phyloP scores from a whole-genome alignment of 2,113 vertebrate genomes.

The Rattus rattus region DNA sequence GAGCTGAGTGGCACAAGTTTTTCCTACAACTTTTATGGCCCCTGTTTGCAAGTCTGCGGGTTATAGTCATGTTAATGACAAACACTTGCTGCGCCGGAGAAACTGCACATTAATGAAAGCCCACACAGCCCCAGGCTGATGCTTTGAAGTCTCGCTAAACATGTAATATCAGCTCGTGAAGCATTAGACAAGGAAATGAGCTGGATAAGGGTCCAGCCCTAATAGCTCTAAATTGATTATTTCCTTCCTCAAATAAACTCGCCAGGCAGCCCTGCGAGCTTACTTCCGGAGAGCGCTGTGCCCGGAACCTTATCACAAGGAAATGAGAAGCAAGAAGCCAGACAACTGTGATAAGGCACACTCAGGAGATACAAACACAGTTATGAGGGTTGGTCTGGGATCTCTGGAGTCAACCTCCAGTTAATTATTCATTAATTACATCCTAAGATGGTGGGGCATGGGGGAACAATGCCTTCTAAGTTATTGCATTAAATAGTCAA shows the following conservation, averaged over 20 bases:
- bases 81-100: constrained; percentile 75
- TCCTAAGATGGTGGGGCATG: neutral
- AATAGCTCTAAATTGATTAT: constrained; percentile 95
- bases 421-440: constrained; percentile 34
- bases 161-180: constrained; percentile 93
- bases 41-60: constrained; percentile 22
- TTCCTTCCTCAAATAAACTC: constrained; percentile 96
- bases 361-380: constrained; percentile 44
- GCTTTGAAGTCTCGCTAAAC: constrained; percentile 88
- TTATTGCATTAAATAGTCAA: neutral
- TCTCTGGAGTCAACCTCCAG: neutral
- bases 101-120: constrained; percentile 79
- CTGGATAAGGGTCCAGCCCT: constrained; percentile 91
- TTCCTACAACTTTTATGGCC: constrained; percentile 53
- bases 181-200: constrained; percentile 90
- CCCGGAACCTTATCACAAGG: constrained; percentile 90
- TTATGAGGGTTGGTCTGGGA: neutral
- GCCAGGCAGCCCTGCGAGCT: constrained; percentile 90
- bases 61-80: constrained; percentile 61
- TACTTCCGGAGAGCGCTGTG: constrained; percentile 90
- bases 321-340: constrained; percentile 90
- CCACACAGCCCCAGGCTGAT: constrained; percentile 74
- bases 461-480: constrained; percentile 37
- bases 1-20: neutral
- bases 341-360: constrained; percentile 88